A percentile compares a stretch with the other conserved stretches of the same genome.
Evolutionary conservation across 2,888 invertebrate species (phyloP).

Genomic region (Philereme transversata): DNA sequence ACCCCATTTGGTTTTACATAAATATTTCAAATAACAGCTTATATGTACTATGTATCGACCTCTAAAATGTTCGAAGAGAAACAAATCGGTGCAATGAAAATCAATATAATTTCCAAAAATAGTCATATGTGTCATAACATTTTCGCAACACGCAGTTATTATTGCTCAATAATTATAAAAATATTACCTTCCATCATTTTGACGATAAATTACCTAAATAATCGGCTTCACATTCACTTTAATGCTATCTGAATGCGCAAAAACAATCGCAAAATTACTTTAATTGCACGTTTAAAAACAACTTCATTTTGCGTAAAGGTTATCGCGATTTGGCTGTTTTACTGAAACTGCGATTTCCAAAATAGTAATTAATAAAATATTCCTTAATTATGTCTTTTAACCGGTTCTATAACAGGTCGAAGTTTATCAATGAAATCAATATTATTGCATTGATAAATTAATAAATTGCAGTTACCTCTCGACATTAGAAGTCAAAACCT

Average conservation of each 20-base stretch:
- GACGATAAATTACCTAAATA: conserved; percentile 23
- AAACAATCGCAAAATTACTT: conserved; percentile 32
- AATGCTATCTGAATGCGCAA: conserved; percentile 32
- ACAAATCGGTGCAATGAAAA: no score
- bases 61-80: no score
- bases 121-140: conserved; percentile 3
- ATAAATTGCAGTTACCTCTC: no score
- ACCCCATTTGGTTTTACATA: no score
- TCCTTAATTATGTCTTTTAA: no score
- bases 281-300: conserved; percentile 31
- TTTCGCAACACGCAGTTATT: conserved; percentile 17
- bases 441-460: no score
- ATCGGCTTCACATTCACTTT: conserved; percentile 22
- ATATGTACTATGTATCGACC: no score
- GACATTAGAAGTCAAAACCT: no score
- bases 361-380: no score
- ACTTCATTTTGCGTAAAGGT: conserved; percentile 32
- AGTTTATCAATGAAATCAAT: no score
- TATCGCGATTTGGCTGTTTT: conserved; percentile 15
- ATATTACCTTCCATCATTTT: conserved; percentile 22
- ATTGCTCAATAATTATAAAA: conserved; percentile 19
- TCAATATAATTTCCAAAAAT: neutral
- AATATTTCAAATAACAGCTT: no score
- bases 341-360: neutral
- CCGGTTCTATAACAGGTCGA: no score